phyloP scores from a whole-genome alignment of 2,797 vertebrate species.

The Poecile montanus region DNA sequence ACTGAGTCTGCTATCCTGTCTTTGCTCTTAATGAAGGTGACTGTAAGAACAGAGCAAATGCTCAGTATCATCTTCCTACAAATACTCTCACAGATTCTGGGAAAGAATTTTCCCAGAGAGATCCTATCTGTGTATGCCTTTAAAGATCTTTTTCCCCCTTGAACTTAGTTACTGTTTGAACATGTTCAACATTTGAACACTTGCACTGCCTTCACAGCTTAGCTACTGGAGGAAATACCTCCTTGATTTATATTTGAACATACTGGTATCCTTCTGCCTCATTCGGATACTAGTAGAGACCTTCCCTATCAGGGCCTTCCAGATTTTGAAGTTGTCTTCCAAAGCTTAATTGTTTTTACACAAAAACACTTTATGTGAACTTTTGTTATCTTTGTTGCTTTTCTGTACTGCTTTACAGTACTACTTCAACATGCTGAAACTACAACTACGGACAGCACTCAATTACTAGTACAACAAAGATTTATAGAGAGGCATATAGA shows the following conservation, averaged over 20 bases:
- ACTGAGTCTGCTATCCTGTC: not conserved
- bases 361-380: rapidly evolving
- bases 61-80: not conserved
- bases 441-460: not conserved
- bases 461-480: not conserved
- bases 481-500: not conserved
- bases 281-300: not conserved
- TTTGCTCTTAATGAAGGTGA: not conserved
- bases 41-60: not conserved
- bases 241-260: not conserved
- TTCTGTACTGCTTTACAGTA: not conserved
- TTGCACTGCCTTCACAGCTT: not conserved
- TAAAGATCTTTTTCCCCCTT: not conserved
- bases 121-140: not conserved
- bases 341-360: not conserved
- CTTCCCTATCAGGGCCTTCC: not conserved
- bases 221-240: not conserved
- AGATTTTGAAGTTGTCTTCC: not conserved
- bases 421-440: not conserved
- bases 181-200: not conserved
- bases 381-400: not conserved
- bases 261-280: rapidly evolving
- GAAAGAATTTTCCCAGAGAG: not conserved
- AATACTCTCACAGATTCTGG: not conserved
- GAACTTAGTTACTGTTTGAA: not conserved